phyloP scores from a whole-genome alignment of 2,888 invertebrate species.

The Tetrapedia diversipes region DNA sequence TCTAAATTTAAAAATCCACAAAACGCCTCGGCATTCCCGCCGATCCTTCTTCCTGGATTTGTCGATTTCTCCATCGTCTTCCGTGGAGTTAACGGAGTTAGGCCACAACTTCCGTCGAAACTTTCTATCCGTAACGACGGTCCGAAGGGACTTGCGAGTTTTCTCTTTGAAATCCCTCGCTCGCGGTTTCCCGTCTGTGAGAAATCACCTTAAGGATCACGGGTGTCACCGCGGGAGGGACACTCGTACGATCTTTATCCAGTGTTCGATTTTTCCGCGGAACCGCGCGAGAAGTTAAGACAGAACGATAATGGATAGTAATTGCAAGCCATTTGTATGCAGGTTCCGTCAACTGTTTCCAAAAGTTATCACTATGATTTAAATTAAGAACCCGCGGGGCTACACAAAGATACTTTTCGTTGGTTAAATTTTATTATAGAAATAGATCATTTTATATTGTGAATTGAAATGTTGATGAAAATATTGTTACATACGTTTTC shows the following conservation, averaged over 20 bases:
- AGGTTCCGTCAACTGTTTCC: constrained; percentile 12
- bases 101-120: constrained; percentile 70
- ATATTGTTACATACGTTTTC: background rate
- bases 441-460: background rate
- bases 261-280: constrained; percentile 21
- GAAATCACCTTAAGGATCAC: constrained; percentile 69
- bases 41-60: constrained; percentile 59
- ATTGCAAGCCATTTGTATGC: constrained; percentile 15
- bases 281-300: background rate
- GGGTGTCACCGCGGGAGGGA: constrained; percentile 59
- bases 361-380: background rate
- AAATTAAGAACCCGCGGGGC: no score
- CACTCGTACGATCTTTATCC: constrained; percentile 52
- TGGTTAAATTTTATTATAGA: background rate
- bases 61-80: constrained; percentile 66
- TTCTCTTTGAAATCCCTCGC: constrained; percentile 67
- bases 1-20: constrained; percentile 21
- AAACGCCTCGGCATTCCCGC: constrained; percentile 28
- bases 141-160: constrained; percentile 67
- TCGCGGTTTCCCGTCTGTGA: constrained; percentile 65
- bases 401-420: background rate
- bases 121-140: constrained; percentile 73
- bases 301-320: constrained; percentile 13
- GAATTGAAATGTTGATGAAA: background rate
- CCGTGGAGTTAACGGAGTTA: constrained; percentile 69